These are phyloP conservation scores for Idaea aversata DNA, from an alignment of 2,888 invertebrate species.

Conservation along the genomic window DNA sequence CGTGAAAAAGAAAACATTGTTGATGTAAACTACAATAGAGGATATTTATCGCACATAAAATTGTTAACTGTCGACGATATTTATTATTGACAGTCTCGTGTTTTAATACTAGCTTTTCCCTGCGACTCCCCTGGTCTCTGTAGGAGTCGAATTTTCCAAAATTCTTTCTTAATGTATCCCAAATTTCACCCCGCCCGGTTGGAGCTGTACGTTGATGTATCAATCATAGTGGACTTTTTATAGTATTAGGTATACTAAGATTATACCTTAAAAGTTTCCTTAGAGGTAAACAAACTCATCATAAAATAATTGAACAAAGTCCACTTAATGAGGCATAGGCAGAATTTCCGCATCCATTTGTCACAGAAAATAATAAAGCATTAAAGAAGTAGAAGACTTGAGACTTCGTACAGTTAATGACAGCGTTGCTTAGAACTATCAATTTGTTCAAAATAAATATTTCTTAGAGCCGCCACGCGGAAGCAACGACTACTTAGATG, in stretches of 20 bases:
- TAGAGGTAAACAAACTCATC: no score
- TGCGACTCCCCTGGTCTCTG: not conserved
- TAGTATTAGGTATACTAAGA: no score
- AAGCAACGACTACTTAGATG: conserved; percentile 45
- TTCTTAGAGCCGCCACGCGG: conserved; percentile 64
- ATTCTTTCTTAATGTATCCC: no score
- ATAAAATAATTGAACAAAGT: not conserved
- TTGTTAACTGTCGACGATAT: not conserved
- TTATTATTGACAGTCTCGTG: not conserved
- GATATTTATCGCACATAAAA: not conserved
- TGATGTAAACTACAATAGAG: not conserved
- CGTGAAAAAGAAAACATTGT: not conserved
- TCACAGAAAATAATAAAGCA: conserved; percentile 1
- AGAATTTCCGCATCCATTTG: not conserved
- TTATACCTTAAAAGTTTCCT: no score
- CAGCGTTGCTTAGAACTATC: conserved; percentile 51
- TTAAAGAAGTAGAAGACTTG: conserved; percentile 32
- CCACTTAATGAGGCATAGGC: not conserved
- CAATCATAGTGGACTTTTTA: no score
- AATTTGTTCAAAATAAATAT: conserved; percentile 73
- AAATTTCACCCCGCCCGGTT: no score
- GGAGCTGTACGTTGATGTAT: no score
- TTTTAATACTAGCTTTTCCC: not conserved
- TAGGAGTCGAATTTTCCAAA: no score
- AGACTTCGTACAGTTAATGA: conserved; percentile 49